Conservation (phyloP, 2,113 vertebrate genomes). For the Grammomys surdaster region DNA sequence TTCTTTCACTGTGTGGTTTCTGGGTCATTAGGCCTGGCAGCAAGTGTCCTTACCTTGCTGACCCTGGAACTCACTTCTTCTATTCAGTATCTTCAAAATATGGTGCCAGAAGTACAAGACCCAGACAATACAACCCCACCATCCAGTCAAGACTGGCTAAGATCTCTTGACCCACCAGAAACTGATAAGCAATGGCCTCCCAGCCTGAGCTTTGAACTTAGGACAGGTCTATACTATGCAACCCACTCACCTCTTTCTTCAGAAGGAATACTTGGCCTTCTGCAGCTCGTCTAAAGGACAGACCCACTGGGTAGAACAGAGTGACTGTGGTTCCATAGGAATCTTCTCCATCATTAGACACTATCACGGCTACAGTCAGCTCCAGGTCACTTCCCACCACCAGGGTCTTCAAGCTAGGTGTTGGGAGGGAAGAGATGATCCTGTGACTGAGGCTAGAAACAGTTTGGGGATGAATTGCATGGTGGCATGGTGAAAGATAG, state of each 20-base stretch:
- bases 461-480: not conserved
- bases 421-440: not conserved
- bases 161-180: not conserved
- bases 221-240: not conserved
- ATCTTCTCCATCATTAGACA: conserved; percentile 89
- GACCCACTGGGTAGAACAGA: conserved; percentile 86
- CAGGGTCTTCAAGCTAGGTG: conserved; percentile 72
- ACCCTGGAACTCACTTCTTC: not conserved
- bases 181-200: not conserved
- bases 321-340: conserved; percentile 87
- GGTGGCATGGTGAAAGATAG: not conserved
- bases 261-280: conserved; percentile 80
- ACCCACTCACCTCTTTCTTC: no score
- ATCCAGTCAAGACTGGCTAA: not conserved
- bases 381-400: conserved; percentile 89
- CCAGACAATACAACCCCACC: not conserved
- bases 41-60: not conserved
- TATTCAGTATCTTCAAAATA: not conserved
- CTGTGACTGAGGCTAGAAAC: not conserved
- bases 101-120: not conserved
- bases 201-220: not conserved
- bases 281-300: conserved; percentile 87
- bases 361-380: conserved; percentile 82
- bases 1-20: not conserved
- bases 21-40: not conserved